Conservation (phyloP, 2,113 vertebrate genomes). For the Ivindomyrus marchei region DNA sequence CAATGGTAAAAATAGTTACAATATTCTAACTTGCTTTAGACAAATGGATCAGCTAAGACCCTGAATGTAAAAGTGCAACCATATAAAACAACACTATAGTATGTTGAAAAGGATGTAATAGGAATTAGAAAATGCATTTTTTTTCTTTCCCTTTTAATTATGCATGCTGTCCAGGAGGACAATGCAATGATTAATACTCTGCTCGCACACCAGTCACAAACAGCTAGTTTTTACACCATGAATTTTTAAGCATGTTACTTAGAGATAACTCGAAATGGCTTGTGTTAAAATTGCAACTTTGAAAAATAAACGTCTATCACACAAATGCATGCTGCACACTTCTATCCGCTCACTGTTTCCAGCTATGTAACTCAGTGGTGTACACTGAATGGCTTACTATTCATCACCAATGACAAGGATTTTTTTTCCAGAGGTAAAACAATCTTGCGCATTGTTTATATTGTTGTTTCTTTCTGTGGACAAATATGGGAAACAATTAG, state of each 20-base stretch:
- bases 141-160: not conserved
- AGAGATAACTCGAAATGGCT: not conserved
- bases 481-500: not conserved
- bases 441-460: not conserved
- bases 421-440: not conserved
- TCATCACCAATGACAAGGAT: not conserved
- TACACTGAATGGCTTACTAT: not conserved
- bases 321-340: not conserved
- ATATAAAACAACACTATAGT: not conserved
- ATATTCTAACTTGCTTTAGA: not conserved
- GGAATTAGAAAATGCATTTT: conserved; percentile 2
- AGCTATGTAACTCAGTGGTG: not conserved
- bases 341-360: not conserved
- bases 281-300: not conserved
- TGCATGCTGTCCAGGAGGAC: conserved; percentile 9
- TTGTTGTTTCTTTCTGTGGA: not conserved
- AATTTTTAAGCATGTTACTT: not conserved
- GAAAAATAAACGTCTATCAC: conserved; percentile 3
- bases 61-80: not conserved
- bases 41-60: not conserved
- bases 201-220: not conserved
- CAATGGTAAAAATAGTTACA: not conserved
- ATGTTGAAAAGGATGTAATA: conserved; percentile 8
- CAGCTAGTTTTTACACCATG: conserved; percentile 6
- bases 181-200: conserved; percentile 1